Evolutionary conservation across 2,888 invertebrate species (phyloP).

Genomic region (Ashinkailepas kermadecensis): DNA sequence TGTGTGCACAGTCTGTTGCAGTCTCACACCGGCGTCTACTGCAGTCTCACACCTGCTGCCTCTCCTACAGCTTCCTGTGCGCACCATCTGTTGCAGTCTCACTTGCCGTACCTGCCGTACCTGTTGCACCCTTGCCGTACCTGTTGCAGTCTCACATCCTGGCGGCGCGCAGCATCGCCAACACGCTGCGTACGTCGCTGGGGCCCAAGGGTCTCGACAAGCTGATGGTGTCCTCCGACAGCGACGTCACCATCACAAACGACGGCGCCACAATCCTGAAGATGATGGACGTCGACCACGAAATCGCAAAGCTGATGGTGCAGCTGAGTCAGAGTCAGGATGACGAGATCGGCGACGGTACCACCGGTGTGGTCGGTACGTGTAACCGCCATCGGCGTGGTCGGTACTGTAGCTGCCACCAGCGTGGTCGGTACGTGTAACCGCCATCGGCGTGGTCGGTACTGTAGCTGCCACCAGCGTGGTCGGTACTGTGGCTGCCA

Average conservation of each 20-base stretch:
- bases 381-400: no score
- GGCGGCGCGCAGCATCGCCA: slow-evolving; percentile 89
- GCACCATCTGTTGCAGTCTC: no score
- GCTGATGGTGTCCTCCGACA: slow-evolving; percentile 93
- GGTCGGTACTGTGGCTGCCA: no score
- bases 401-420: no score
- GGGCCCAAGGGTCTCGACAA: slow-evolving; percentile 97
- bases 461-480: no score
- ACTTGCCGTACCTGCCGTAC: neutral
- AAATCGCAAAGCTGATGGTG: slow-evolving; percentile 96
- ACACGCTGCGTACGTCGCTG: slow-evolving; percentile 81
- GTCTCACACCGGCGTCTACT: no score
- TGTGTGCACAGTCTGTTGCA: no score
- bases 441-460: no score
- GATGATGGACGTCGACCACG: slow-evolving; percentile 98
- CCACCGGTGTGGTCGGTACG: slow-evolving; percentile 87
- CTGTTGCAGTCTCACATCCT: slow-evolving; percentile 84
- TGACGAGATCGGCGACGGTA: slow-evolving; percentile 99
- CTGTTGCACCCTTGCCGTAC: slow-evolving; percentile 46
- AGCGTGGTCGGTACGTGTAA: no score
- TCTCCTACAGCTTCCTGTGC: no score
- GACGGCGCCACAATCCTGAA: slow-evolving; percentile 99
- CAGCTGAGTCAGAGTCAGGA: slow-evolving; percentile 98
- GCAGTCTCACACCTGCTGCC: no score
- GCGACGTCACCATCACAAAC: slow-evolving; percentile 95